Evolutionary conservation across 1,140 invertebrate species (phyloP).

Genomic region (Eupeodes corollae): DNA sequence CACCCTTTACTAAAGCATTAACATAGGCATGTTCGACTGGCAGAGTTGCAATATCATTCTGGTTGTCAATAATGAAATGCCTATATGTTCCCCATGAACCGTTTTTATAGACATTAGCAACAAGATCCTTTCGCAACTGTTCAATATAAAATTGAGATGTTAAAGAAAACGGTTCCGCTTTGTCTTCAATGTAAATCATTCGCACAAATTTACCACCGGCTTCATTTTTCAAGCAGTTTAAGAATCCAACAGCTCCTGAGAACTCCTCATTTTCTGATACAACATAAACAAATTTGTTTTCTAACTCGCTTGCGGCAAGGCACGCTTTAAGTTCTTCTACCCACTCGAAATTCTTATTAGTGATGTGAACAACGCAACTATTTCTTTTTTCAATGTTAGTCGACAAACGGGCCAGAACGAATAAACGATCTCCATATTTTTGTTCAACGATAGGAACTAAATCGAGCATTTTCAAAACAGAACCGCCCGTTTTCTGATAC

Average conservation of each 20-base stretch:
- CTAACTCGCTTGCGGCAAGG: slow-evolving; percentile 46
- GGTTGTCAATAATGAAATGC: slow-evolving; percentile 57
- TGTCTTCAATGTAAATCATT: slow-evolving; percentile 57
- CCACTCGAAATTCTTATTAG: slow-evolving; percentile 65
- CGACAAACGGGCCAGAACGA: slow-evolving; percentile 47
- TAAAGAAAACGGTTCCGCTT: slow-evolving; percentile 49
- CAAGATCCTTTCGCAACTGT: slow-evolving; percentile 64
- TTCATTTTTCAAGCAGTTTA: slow-evolving; percentile 80
- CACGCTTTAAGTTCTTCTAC: slow-evolving; percentile 66
- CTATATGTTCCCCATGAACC: slow-evolving; percentile 75
- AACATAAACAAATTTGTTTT: slow-evolving; percentile 53
- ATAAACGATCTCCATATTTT: slow-evolving; percentile 45
- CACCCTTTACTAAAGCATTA: slow-evolving; percentile 79
- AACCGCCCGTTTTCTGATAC: slow-evolving; percentile 39
- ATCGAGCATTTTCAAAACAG: slow-evolving; percentile 36
- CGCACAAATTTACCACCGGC: slow-evolving; percentile 64
- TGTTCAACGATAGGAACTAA: slow-evolving; percentile 39
- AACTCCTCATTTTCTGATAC: slow-evolving; percentile 54
- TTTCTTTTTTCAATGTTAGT: slow-evolving; percentile 30
- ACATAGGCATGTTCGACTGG: slow-evolving; percentile 84
- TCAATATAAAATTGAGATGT: slow-evolving; percentile 44
- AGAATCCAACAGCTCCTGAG: slow-evolving; percentile 74
- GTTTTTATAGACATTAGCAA: slow-evolving; percentile 70
- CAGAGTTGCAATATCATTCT: slow-evolving; percentile 45
- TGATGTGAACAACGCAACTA: slow-evolving; percentile 37